Percentiles rank a stretch among this genome's conserved stretches.
These are phyloP conservation scores for Thera obeliscata DNA, from an alignment of 2,888 invertebrate species.

Conservation along the genomic window DNA sequence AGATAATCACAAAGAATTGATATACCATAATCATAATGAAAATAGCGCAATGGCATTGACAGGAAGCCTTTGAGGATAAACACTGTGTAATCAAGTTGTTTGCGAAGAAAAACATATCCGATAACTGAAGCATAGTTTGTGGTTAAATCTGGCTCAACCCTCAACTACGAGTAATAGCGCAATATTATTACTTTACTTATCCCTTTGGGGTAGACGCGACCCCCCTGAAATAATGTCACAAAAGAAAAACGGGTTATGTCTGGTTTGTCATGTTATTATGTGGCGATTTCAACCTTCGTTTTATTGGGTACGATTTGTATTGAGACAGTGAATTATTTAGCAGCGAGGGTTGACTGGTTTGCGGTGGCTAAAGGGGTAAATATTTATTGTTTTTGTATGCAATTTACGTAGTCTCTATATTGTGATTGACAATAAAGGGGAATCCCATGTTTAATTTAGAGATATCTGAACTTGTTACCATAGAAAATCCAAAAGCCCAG, in stretches of 20 bases:
- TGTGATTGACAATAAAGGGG: not conserved
- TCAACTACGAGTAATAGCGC: conserved; percentile 49
- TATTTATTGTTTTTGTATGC: conserved; percentile 21
- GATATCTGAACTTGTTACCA: not conserved
- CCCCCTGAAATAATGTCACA: conserved; percentile 75
- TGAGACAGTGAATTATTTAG: conserved; percentile 36
- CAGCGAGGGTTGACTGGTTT: conserved; percentile 38
- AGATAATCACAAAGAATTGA: conserved; percentile 9
- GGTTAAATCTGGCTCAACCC: conserved; percentile 51
- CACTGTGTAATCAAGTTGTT: conserved; percentile 39
- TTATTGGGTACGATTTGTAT: conserved; percentile 57
- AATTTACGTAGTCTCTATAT: not conserved
- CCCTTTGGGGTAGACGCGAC: conserved; percentile 57
- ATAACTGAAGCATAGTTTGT: conserved; percentile 29
- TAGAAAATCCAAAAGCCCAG: too few relatives aligned
- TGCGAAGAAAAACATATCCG: conserved; percentile 42
- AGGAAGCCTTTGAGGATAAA: conserved; percentile 27
- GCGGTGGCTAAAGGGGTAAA: conserved; percentile 25
- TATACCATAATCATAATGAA: conserved; percentile 14
- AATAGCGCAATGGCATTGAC: conserved; percentile 18
- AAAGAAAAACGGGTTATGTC: conserved; percentile 65
- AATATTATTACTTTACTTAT: conserved; percentile 54
- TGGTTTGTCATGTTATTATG: conserved; percentile 55
- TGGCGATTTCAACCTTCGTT: conserved; percentile 61
- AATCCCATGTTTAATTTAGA: not conserved